Percentiles rank a stretch among this genome's conserved stretches.
phyloP scores from a whole-genome alignment of 2,888 invertebrate species.

The Linyphia triangularis region DNA sequence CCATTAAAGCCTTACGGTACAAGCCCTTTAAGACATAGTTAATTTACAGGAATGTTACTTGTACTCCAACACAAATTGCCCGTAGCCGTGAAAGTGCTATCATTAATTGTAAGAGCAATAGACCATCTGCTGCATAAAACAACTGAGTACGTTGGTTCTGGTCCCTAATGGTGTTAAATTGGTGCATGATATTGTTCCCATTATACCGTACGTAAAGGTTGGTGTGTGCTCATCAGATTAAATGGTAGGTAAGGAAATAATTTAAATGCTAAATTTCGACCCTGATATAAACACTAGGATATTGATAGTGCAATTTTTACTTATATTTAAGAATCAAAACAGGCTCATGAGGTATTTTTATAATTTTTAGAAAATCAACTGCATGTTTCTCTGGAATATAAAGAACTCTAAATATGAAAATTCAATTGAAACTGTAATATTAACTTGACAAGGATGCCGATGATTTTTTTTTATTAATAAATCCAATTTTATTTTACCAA shows the following conservation, averaged over 20 bases:
- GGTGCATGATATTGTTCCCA: conserved; percentile 43
- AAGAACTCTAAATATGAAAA: too few species aligned
- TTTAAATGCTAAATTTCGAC: too few species aligned
- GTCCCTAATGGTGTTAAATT: conserved; percentile 45
- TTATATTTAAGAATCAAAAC: too few species aligned
- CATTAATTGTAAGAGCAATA: conserved; percentile 66
- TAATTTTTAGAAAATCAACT: too few species aligned
- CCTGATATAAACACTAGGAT: too few species aligned
- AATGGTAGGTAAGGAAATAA: background rate
- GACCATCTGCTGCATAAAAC: conserved; percentile 62
- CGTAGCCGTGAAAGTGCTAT: conserved; percentile 61
- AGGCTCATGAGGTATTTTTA: too few species aligned
- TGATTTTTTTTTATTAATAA: too few species aligned
- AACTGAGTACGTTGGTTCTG: conserved; percentile 8
- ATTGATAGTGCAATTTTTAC: too few species aligned
- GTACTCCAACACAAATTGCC: conserved; percentile 55
- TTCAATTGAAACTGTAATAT: too few species aligned
- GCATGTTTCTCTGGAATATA: too few species aligned
- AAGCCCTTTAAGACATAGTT: conserved; percentile 42
- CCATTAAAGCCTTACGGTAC: conserved; percentile 60
- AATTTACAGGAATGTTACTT: conserved; percentile 62
- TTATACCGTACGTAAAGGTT: background rate
- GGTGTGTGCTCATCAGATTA: background rate
- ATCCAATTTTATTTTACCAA: too few species aligned
- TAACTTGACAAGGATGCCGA: too few species aligned